phyloP scores from a whole-genome alignment of 2,888 invertebrate genomes.

The Drosophila austrosaltans region DNA sequence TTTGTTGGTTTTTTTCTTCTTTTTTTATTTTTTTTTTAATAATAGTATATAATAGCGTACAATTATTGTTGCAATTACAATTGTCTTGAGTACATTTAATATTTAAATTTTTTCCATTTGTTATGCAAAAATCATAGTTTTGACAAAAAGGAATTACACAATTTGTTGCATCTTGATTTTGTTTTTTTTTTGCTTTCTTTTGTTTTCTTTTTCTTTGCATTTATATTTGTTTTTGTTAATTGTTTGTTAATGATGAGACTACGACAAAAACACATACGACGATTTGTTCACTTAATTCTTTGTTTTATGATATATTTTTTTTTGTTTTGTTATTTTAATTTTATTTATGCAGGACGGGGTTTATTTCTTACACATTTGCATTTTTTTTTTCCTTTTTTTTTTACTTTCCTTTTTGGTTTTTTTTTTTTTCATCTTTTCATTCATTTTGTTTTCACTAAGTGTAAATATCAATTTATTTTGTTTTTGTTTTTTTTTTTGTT shows the following conservation, averaged over 20 bases:
- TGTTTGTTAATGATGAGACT: conserved; percentile 71
- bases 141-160: conserved; percentile 72
- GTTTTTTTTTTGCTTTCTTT: conserved; percentile 36
- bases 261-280: conserved; percentile 80
- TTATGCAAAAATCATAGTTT: conserved; percentile 74
- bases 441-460: conserved; percentile 78
- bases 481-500: conserved; percentile 47
- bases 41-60: conserved; percentile 81
- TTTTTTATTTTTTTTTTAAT: conserved; percentile 43
- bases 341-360: conserved; percentile 82
- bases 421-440: conserved; percentile 32
- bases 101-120: conserved; percentile 66
- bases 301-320: conserved; percentile 74
- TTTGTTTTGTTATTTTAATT: conserved; percentile 73
- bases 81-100: conserved; percentile 83
- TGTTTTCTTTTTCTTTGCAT: neutral
- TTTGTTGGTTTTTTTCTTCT: conserved; percentile 5
- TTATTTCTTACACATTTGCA: conserved; percentile 80
- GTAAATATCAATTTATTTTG: conserved; percentile 80
- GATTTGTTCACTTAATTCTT: conserved; percentile 54
- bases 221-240: conserved; percentile 23
- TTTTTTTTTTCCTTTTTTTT: conserved; percentile 59
- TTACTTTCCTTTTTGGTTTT: conserved; percentile 49
- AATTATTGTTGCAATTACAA: conserved; percentile 83
- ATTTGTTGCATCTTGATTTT: conserved; percentile 46